A percentile compares a stretch with the other conserved stretches of the same genome.
These are phyloP conservation scores for Tetrapedia diversipes DNA, from an alignment of 2,888 invertebrate species.

Conservation along the genomic window DNA sequence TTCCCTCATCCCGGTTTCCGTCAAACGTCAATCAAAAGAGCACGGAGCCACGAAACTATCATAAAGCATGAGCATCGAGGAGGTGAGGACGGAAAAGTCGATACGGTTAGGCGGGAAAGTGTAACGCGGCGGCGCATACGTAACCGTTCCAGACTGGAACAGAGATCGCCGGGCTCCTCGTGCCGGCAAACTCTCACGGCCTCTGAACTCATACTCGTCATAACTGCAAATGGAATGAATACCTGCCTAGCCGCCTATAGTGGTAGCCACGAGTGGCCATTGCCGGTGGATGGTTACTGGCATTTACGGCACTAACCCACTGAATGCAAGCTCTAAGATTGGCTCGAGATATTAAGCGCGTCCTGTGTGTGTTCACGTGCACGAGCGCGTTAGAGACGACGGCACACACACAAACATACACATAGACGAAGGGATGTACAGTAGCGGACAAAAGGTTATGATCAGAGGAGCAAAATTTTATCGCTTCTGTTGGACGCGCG, in stretches of 20 bases:
- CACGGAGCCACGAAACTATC: slow-evolving; percentile 29
- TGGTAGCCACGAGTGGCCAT: slow-evolving; percentile 77
- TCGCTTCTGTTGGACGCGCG: too few relatives aligned
- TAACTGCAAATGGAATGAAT: slow-evolving; percentile 82
- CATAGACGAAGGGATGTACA: background rate
- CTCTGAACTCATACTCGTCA: slow-evolving; percentile 81
- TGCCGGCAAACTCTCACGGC: slow-evolving; percentile 79
- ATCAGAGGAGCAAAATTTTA: too few relatives aligned
- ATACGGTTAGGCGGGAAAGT: slow-evolving; percentile 44
- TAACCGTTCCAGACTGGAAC: slow-evolving; percentile 63
- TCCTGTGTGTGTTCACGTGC: slow-evolving; percentile 50
- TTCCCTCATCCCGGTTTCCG: background rate
- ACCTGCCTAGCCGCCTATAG: slow-evolving; percentile 73
- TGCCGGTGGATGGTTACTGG: slow-evolving; percentile 76
- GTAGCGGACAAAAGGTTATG: too few relatives aligned
- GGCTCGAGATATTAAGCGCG: slow-evolving; percentile 79
- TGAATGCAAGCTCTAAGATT: slow-evolving; percentile 78
- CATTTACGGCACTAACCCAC: slow-evolving; percentile 78
- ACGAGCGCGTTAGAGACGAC: slow-evolving; percentile 38
- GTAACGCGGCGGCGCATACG: slow-evolving; percentile 52
- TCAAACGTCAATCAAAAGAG: slow-evolving; percentile 59
- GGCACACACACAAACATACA: background rate
- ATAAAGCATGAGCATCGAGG: slow-evolving; percentile 51
- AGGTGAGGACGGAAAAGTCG: slow-evolving; percentile 49
- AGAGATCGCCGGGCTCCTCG: slow-evolving; percentile 45